Evolutionary conservation across 2,797 vertebrate genomes (phyloP).

Genomic region (Typhlichthys subterraneus): DNA sequence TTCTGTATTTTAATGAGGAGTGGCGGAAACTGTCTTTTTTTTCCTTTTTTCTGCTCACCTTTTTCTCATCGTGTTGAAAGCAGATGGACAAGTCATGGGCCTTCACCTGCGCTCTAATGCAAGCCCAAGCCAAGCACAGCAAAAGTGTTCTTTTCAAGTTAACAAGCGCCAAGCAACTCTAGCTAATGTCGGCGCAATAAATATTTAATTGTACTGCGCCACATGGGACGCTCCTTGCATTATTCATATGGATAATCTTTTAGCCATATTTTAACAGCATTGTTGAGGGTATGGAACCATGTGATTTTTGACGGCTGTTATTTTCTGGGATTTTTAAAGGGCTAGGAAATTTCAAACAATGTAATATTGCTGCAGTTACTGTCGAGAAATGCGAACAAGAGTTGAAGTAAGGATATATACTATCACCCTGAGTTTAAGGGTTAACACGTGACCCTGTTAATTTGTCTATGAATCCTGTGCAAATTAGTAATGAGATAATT

Average conservation of each 20-base stretch:
- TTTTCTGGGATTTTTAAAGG: too few species aligned
- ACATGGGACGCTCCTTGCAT: slow-evolving; percentile 33
- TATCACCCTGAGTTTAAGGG: slow-evolving; percentile 26
- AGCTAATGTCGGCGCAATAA: slow-evolving; percentile 32
- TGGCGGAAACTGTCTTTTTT: background rate
- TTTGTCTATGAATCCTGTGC: slow-evolving; percentile 65
- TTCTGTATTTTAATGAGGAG: slow-evolving; percentile 2
- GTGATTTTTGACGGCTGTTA: slow-evolving; percentile 17
- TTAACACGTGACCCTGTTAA: slow-evolving; percentile 70
- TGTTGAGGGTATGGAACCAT: slow-evolving; percentile 42
- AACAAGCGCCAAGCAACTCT: slow-evolving; percentile 38
- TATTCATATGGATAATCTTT: slow-evolving; percentile 37
- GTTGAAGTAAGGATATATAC: background rate
- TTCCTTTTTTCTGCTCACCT: background rate
- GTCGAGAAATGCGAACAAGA: background rate
- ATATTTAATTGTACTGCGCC: slow-evolving; percentile 42
- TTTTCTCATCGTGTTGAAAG: background rate
- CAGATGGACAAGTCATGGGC: slow-evolving; percentile 3
- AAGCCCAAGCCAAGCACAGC: slow-evolving; percentile 5
- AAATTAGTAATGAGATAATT: slow-evolving; percentile 73
- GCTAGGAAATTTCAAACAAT: too few species aligned
- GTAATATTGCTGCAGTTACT: background rate
- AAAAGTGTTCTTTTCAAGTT: slow-evolving; percentile 23
- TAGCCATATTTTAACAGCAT: background rate
- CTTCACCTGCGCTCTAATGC: slow-evolving; percentile 21